phyloP scores from a whole-genome alignment of 2,888 invertebrate genomes.

The Dynastes tityus region DNA sequence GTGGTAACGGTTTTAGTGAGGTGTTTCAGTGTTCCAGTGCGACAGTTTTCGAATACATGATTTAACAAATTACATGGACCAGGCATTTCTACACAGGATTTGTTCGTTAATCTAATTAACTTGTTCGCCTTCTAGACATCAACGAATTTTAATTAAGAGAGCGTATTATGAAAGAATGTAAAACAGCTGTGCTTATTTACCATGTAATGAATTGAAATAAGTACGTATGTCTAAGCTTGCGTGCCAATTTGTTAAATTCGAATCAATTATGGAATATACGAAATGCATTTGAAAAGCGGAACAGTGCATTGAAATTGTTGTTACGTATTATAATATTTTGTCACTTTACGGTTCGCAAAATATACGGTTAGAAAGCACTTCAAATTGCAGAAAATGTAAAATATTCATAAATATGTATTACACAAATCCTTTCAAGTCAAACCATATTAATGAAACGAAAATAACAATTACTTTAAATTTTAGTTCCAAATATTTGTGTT shows the following conservation, averaged over 20 bases:
- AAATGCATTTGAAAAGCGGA: not conserved
- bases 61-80: too few relatives aligned
- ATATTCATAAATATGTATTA: constrained; percentile 36
- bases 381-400: constrained; percentile 40
- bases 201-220: too few relatives aligned
- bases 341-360: constrained; percentile 20
- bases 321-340: constrained; percentile 21
- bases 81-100: not conserved
- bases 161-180: too few relatives aligned
- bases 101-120: not conserved
- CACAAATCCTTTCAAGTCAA: constrained; percentile 21
- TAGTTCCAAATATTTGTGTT: not conserved
- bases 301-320: constrained; percentile 6
- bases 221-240: too few relatives aligned
- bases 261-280: too few relatives aligned
- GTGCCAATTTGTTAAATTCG: too few relatives aligned
- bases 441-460: constrained; percentile 13
- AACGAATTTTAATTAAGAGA: not conserved
- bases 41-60: too few relatives aligned
- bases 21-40: too few relatives aligned
- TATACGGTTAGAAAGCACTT: constrained; percentile 35
- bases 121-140: not conserved
- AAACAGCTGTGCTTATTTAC: too few relatives aligned
- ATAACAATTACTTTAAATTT: not conserved
- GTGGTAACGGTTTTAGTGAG: too few relatives aligned